phyloP scores from a whole-genome alignment of 1,140 invertebrate species.

The Cydia fagiglandana region DNA sequence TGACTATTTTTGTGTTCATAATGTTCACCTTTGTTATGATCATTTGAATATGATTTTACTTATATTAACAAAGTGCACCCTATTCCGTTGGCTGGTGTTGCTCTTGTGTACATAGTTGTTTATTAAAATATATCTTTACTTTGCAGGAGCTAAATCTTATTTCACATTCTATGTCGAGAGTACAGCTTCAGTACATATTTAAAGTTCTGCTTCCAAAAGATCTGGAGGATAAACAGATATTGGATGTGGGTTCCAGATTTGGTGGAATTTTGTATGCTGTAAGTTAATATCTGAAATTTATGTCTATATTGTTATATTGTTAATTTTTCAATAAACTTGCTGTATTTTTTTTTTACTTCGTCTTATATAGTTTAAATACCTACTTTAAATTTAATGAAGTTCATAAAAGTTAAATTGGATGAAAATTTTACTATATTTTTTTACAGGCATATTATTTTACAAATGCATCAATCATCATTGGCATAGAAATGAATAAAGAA shows the following conservation, averaged over 20 bases:
- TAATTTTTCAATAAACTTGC: too few species aligned
- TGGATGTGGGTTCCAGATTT: conserved; percentile 86
- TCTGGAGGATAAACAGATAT: conserved; percentile 80
- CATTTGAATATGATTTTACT: too few species aligned
- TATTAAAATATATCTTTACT: background rate
- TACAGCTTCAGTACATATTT: conserved; percentile 83
- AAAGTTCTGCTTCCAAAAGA: conserved; percentile 81
- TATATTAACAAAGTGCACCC: too few species aligned
- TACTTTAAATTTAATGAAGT: too few species aligned
- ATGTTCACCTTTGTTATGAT: too few species aligned
- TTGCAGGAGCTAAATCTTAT: conserved; percentile 80
- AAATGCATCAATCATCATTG: conserved; percentile 81
- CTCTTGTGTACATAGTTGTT: background rate
- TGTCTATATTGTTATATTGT: conserved; percentile 11
- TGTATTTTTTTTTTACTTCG: too few species aligned
- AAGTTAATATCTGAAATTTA: conserved; percentile 52
- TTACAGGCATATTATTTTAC: conserved; percentile 84
- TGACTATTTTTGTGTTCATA: too few species aligned
- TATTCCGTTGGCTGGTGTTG: background rate
- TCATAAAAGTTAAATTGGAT: background rate
- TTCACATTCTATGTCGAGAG: conserved; percentile 84
- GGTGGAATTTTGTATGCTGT: conserved; percentile 86
- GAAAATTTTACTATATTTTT: conserved; percentile 27
- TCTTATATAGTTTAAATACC: too few species aligned
- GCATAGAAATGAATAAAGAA: conserved; percentile 86